Percentiles rank a stretch among this genome's conserved stretches.
Evolutionary conservation across 2,113 vertebrate genomes (phyloP).

Genomic region (Electrona antarctica): DNA sequence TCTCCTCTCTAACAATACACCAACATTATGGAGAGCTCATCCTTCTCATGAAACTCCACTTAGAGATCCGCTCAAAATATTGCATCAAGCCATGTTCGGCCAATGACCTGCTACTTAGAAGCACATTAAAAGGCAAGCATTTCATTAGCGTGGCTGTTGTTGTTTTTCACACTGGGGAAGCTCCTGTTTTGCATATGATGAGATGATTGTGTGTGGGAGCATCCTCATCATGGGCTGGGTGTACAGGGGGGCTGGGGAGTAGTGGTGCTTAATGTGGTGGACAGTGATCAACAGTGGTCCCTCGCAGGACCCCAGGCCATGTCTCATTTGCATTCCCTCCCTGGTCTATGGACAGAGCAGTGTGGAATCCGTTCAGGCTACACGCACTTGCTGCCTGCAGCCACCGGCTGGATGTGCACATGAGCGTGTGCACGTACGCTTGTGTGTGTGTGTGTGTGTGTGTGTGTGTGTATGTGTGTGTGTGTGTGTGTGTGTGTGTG

Average conservation of each 20-base stretch:
- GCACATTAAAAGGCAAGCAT: conserved; percentile 56
- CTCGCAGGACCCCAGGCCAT: conserved; percentile 51
- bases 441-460: background rate
- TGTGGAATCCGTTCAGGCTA: conserved; percentile 22
- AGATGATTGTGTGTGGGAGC: conserved; percentile 61
- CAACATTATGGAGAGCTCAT: background rate
- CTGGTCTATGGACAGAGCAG: conserved; percentile 38
- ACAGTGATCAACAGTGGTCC: conserved; percentile 54
- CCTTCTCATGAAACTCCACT: background rate
- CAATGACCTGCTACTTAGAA: conserved; percentile 44
- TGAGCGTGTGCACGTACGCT: too few relatives aligned
- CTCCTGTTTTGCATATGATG: conserved; percentile 65
- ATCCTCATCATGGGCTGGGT: background rate
- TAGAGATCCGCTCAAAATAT: conserved; percentile 18
- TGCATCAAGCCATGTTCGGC: conserved; percentile 35
- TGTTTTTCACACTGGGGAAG: conserved; percentile 57
- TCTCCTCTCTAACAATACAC: too few relatives aligned
- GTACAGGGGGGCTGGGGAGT: conserved; percentile 21
- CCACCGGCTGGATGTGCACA: conserved; percentile 12
- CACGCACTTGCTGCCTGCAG: conserved; percentile 33
- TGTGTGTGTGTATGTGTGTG: too few relatives aligned
- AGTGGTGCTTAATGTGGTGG: conserved; percentile 72
- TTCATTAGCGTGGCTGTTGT: conserved; percentile 64
- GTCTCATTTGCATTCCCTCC: conserved; percentile 61
- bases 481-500: too few relatives aligned